Conservation (phyloP, 64 coral and sea anemone genomes). For the Porites australiensis region DNA sequence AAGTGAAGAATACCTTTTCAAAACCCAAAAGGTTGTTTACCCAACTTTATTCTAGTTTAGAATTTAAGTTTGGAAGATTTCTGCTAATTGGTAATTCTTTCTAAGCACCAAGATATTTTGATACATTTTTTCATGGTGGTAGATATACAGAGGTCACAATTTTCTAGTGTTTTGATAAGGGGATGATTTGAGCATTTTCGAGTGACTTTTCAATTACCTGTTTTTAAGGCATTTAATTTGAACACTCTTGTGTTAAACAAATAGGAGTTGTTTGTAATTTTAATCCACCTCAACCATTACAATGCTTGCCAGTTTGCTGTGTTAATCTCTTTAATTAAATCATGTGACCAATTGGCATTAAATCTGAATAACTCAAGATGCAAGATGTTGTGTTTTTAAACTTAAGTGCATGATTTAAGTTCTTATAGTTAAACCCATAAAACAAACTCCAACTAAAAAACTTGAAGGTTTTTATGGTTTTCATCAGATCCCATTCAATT, state of each 20-base stretch:
- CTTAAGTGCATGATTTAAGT: too few species aligned
- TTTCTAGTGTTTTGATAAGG: not conserved
- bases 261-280: not conserved
- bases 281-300: not conserved
- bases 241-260: not conserved
- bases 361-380: too few species aligned
- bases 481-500: too few species aligned
- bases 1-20: not conserved
- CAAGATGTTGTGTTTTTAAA: too few species aligned
- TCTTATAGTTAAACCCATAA: too few species aligned
- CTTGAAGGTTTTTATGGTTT: too few species aligned
- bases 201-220: not conserved
- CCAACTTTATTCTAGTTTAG: not conserved
- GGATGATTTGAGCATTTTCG: not conserved
- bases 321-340: not conserved
- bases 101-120: not conserved
- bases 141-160: not conserved
- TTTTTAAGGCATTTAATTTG: not conserved
- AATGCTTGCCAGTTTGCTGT: not conserved
- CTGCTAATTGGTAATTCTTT: not conserved
- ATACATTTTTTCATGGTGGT: not conserved
- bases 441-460: too few species aligned
- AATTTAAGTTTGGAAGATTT: not conserved
- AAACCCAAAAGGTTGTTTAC: slow-evolving; percentile 33
- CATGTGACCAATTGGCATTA: not conserved